phyloP scores from a whole-genome alignment of 1,140 invertebrate species.

The Drosophila tsacasi region DNA sequence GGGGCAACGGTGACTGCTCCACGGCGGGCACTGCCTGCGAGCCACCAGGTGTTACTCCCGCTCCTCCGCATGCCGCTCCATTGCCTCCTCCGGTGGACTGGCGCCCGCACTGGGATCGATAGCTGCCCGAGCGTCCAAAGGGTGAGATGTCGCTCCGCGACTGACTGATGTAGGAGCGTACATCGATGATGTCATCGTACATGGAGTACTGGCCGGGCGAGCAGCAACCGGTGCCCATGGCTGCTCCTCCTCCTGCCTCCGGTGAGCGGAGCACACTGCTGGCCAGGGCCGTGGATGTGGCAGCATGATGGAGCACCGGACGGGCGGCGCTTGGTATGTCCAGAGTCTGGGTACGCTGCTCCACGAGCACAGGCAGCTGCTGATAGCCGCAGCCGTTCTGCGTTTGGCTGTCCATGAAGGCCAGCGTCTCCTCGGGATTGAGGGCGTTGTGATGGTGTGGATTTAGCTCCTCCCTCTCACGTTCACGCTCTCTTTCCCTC shows the following conservation, averaged over 20 bases:
- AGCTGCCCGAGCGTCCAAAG: slow-evolving; percentile 87
- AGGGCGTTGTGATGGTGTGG: background rate
- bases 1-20: slow-evolving; percentile 85
- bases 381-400: slow-evolving; percentile 85
- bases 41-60: slow-evolving; percentile 4
- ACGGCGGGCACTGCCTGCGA: slow-evolving; percentile 7
- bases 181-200: slow-evolving; percentile 87
- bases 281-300: slow-evolving; percentile 66
- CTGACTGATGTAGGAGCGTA: slow-evolving; percentile 89
- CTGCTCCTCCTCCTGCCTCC: slow-evolving; percentile 29
- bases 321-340: slow-evolving; percentile 70
- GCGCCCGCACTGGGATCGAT: slow-evolving; percentile 88
- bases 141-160: slow-evolving; percentile 89
- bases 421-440: slow-evolving; percentile 56
- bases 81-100: slow-evolving; percentile 53
- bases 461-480: slow-evolving; percentile 31
- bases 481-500: slow-evolving; percentile 8
- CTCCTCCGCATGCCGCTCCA: slow-evolving; percentile 40
- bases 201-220: slow-evolving; percentile 81
- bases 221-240: slow-evolving; percentile 56
- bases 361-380: slow-evolving; percentile 88
- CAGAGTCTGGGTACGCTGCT: slow-evolving; percentile 79
- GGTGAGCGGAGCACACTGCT: slow-evolving; percentile 65
- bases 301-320: slow-evolving; percentile 68
- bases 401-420: slow-evolving; percentile 71